Conservation (phyloP, 2,888 invertebrate species). For the Patella caerulea region DNA sequence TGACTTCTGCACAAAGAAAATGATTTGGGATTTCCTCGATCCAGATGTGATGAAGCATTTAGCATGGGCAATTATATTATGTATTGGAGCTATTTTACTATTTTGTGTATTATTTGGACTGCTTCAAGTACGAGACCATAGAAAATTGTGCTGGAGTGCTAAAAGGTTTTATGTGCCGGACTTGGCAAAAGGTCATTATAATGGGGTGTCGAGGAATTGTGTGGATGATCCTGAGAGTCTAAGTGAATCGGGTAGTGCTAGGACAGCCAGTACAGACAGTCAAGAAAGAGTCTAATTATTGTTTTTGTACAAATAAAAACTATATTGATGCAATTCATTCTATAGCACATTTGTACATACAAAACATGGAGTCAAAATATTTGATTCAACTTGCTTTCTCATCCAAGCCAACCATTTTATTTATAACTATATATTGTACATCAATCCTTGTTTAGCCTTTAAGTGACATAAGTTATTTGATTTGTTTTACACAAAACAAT, state of each 20-base stretch:
- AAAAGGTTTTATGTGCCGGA: slow-evolving; percentile 48
- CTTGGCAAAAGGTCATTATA: slow-evolving; percentile 52
- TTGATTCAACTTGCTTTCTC: no score
- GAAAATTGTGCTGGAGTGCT: slow-evolving; percentile 57
- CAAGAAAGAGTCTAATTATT: slow-evolving; percentile 1
- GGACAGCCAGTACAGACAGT: slow-evolving; percentile 1
- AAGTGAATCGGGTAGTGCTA: slow-evolving; percentile 15
- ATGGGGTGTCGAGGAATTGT: slow-evolving; percentile 47
- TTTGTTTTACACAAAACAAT: no score
- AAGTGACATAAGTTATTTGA: no score
- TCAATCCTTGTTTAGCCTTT: no score
- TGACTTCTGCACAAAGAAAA: slow-evolving; percentile 52
- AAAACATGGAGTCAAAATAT: neutral
- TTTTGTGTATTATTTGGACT: slow-evolving; percentile 56
- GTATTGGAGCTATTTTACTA: slow-evolving; percentile 58
- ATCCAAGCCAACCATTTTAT: no score
- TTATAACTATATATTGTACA: no score
- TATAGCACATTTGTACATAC: slow-evolving; percentile 5
- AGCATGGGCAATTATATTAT: slow-evolving; percentile 62
- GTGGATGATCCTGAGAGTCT: slow-evolving; percentile 45
- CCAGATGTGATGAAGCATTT: slow-evolving; percentile 62
- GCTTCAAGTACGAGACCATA: slow-evolving; percentile 57
- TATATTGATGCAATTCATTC: slow-evolving; percentile 8
- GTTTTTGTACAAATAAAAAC: slow-evolving; percentile 4
- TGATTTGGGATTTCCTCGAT: slow-evolving; percentile 62